These are phyloP conservation scores for Callipepla californica DNA, from an alignment of 2,113 vertebrate species.

Conservation along the genomic window DNA sequence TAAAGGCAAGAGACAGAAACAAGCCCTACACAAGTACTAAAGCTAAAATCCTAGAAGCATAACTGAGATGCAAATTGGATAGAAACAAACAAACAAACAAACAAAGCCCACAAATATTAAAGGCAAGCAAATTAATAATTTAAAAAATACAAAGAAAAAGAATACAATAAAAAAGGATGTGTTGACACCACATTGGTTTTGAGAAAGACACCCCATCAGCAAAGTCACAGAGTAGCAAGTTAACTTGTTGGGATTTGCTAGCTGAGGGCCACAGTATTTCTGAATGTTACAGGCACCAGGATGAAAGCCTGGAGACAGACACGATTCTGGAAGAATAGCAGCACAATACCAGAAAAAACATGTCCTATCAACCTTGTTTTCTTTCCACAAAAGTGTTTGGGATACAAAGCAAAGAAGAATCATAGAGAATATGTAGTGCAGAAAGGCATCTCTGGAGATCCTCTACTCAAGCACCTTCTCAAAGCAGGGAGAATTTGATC, in stretches of 20 bases:
- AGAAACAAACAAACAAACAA: neutral
- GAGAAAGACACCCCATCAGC: neutral
- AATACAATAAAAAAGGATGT: neutral
- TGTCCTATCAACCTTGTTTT: accelerated
- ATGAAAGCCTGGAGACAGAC: neutral
- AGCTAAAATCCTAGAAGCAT: neutral
- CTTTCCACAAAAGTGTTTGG: accelerated
- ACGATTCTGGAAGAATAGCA: neutral
- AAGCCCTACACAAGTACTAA: neutral
- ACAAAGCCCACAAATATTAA: too few species aligned
- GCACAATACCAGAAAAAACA: neutral
- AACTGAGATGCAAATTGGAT: neutral
- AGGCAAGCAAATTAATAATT: too few species aligned
- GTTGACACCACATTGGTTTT: neutral
- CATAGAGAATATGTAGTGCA: neutral
- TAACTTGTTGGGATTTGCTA: neutral
- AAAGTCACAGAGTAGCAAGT: neutral
- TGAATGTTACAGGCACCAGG: neutral
- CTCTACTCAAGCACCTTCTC: accelerated
- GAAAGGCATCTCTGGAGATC: accelerated
- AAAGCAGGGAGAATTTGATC: neutral
- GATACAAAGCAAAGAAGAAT: neutral
- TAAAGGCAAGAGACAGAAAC: neutral
- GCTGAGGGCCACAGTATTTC: accelerated
- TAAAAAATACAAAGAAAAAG: neutral